Percentiles rank a stretch among this genome's conserved stretches.
Evolutionary conservation across 1,140 invertebrate genomes (phyloP).

Genomic region (Drosophila sturtevanti): DNA sequence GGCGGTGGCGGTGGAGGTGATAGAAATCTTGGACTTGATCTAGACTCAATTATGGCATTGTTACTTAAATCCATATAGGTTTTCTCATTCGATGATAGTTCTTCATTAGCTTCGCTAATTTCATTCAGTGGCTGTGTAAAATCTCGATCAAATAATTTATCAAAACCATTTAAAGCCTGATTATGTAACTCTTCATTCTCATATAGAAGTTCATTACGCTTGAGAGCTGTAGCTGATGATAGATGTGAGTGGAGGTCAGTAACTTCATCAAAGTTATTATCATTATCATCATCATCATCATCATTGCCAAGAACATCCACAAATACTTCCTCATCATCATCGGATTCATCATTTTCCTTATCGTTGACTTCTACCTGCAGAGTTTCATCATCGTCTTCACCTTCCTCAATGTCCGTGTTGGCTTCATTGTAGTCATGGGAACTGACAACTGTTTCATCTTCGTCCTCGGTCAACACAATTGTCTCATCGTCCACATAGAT

Average conservation of each 20-base stretch:
- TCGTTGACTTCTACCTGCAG: slow-evolving; percentile 35
- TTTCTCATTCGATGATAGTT: slow-evolving; percentile 61
- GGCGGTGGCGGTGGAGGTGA: slow-evolving; percentile 71
- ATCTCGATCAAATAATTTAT: slow-evolving; percentile 72
- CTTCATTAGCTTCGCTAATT: slow-evolving; percentile 8
- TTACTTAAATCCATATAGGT: slow-evolving; percentile 84
- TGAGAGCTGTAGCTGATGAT: slow-evolving; percentile 52
- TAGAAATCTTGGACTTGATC: slow-evolving; percentile 20
- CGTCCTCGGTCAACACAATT: slow-evolving; percentile 82
- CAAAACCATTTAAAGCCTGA: slow-evolving; percentile 75
- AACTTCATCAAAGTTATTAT: slow-evolving; percentile 43
- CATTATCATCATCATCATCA: slow-evolving; percentile 49
- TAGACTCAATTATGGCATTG: slow-evolving; percentile 28
- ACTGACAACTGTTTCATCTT: slow-evolving; percentile 81
- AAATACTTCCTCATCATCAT: slow-evolving; percentile 58
- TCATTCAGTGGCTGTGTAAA: slow-evolving; percentile 37
- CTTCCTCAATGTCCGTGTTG: slow-evolving; percentile 59
- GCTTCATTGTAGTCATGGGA: slow-evolving; percentile 78
- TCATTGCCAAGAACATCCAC: slow-evolving; percentile 48
- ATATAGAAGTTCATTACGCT: slow-evolving; percentile 71
- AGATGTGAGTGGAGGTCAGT: slow-evolving; percentile 31
- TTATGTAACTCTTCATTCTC: slow-evolving; percentile 77
- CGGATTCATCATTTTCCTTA: slow-evolving; percentile 26
- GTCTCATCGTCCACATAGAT: slow-evolving; percentile 76
- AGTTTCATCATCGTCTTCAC: slow-evolving; percentile 39